phyloP scores from a whole-genome alignment of 37 sponge, comb jelly and placozoan species.

The Agelas oroides region DNA sequence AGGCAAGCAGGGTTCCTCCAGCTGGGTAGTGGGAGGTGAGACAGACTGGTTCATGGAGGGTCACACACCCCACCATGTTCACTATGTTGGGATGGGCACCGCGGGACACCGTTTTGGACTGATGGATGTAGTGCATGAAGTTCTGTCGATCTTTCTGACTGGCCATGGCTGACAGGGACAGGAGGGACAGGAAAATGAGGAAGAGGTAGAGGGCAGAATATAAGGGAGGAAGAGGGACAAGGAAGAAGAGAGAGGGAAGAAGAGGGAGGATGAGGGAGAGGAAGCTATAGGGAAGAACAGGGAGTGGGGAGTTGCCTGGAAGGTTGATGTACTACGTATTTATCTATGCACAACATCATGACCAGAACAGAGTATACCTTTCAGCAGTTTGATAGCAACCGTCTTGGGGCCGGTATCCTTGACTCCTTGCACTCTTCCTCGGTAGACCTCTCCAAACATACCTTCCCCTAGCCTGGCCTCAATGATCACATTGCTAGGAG shows the following conservation, averaged over 20 bases:
- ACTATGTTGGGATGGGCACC: conserved; percentile 46
- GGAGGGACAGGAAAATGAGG: too few species aligned
- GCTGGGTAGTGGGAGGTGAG: conserved; percentile 53
- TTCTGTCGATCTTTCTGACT: conserved; percentile 1
- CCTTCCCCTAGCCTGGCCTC: conserved; percentile 57
- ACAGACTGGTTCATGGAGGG: conserved; percentile 51
- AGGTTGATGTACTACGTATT: too few species aligned
- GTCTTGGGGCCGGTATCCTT: not conserved
- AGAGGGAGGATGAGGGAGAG: not conserved
- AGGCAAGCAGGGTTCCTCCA: conserved; percentile 68
- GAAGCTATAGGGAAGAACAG: too few species aligned
- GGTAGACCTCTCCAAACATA: conserved; percentile 62
- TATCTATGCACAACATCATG: too few species aligned
- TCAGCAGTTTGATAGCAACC: conserved; percentile 59
- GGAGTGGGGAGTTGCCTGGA: too few species aligned
- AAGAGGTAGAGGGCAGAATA: not conserved
- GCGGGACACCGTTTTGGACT: conserved; percentile 43
- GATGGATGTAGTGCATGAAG: conserved; percentile 57
- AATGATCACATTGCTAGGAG: conserved; percentile 14
- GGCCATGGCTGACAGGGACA: conserved; percentile 49
- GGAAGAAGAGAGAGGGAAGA: too few species aligned
- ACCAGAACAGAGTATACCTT: too few species aligned
- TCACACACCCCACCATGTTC: conserved; percentile 79
- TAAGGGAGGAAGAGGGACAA: too few species aligned
- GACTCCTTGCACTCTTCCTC: conserved; percentile 24